Conservation (phyloP, 2,113 vertebrate species). For the Engystomops pustulosus region DNA sequence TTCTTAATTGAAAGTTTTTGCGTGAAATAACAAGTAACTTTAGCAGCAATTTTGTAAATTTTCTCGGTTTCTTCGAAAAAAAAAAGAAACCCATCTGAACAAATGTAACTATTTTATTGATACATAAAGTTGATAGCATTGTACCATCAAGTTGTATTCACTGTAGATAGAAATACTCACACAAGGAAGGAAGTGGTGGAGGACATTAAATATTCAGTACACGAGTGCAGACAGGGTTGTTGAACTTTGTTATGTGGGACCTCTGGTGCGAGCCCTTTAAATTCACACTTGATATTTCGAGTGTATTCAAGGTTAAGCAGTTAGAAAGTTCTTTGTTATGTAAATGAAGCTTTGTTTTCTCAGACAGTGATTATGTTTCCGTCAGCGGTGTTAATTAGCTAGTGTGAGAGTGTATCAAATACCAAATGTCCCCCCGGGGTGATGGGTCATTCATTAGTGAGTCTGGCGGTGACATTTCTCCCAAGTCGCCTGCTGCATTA, state of each 20-base stretch:
- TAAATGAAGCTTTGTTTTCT: conserved; percentile 37
- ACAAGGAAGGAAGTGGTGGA: neutral
- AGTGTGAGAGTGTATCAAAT: conserved; percentile 37
- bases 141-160: neutral
- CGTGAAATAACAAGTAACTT: too few species aligned
- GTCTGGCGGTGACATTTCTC: conserved; percentile 49
- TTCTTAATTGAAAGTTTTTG: too few species aligned
- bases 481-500: conserved; percentile 16
- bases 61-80: too few species aligned
- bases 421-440: conserved; percentile 27
- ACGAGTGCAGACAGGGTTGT: neutral
- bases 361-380: conserved; percentile 42
- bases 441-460: conserved; percentile 42
- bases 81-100: too few species aligned
- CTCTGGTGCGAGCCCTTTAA: conserved; percentile 34
- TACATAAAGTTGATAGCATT: neutral
- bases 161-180: neutral
- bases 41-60: too few species aligned
- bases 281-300: conserved; percentile 43
- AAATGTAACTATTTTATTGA: too few species aligned
- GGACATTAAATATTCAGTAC: neutral
- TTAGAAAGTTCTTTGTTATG: conserved; percentile 38
- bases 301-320: conserved; percentile 31
- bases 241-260: conserved; percentile 23
- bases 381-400: conserved; percentile 36